Percentiles rank a stretch among this genome's conserved stretches.
phyloP scores from a whole-genome alignment of 2,888 invertebrate genomes.

The Calameuta filiformis region DNA sequence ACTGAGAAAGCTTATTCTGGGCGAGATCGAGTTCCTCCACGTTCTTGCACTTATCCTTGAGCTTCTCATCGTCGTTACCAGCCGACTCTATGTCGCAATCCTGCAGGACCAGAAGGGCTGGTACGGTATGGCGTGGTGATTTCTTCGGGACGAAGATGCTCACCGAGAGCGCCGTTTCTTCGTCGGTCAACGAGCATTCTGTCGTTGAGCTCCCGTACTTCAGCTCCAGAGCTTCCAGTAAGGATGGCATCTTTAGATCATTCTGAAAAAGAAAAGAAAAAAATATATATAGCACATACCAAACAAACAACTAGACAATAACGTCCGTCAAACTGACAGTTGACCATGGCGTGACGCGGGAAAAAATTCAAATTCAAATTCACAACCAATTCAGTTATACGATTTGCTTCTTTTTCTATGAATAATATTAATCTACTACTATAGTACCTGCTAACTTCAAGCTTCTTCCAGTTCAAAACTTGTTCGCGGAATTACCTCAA shows the following conservation, averaged over 20 bases:
- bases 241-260: conserved; percentile 79
- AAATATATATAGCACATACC: background rate
- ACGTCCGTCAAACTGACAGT: background rate
- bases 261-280: conserved; percentile 1
- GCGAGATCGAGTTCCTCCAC: conserved; percentile 96
- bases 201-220: conserved; percentile 78
- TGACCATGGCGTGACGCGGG: background rate
- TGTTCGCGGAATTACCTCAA: background rate
- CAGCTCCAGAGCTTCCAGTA: conserved; percentile 88
- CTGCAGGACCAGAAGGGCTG: conserved; percentile 87
- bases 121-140: conserved; percentile 81
- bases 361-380: background rate
- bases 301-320: background rate
- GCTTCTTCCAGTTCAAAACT: background rate
- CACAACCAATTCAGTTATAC: background rate
- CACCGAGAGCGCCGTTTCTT: conserved; percentile 75
- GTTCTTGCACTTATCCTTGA: conserved; percentile 85
- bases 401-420: background rate
- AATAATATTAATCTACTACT: background rate
- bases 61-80: conserved; percentile 79
- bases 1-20: conserved; percentile 88
- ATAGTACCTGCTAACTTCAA: background rate
- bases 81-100: conserved; percentile 92
- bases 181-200: conserved; percentile 69
- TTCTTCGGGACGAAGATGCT: conserved; percentile 89